Evolutionary conservation across 2,797 vertebrate species (phyloP).

Genomic region (Salarias fasciatus): DNA sequence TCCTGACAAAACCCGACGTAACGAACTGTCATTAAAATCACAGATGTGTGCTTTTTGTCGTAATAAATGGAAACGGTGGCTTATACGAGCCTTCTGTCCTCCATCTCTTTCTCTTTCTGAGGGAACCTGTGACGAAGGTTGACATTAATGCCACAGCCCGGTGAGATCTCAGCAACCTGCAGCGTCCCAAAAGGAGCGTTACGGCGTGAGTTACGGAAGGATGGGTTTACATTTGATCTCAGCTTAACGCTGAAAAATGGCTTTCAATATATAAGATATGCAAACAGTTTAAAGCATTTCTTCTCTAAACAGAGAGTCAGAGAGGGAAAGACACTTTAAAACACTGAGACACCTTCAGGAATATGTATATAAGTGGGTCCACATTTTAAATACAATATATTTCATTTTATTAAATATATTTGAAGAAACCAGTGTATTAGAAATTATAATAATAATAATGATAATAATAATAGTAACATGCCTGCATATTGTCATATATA

Average conservation of each 20-base stretch:
- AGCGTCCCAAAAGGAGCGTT: conserved; percentile 5
- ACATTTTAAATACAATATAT: no score
- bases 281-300: no score
- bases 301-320: no score
- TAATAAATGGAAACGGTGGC: conserved; percentile 35
- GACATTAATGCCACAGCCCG: conserved; percentile 30
- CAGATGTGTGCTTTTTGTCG: conserved; percentile 41
- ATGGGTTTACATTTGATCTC: not conserved
- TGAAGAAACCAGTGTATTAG: not conserved
- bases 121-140: conserved; percentile 9
- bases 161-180: conserved; percentile 21
- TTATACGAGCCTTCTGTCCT: conserved; percentile 27
- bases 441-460: not conserved
- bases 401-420: not conserved
- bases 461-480: not conserved
- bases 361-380: not conserved
- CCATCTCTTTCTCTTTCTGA: conserved; percentile 8
- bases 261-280: not conserved
- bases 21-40: conserved; percentile 41
- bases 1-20: conserved; percentile 35
- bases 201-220: not conserved
- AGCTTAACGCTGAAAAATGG: not conserved
- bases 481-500: no score
- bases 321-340: no score
- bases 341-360: not conserved